These are phyloP conservation scores for Lutraria lutraria DNA, from an alignment of 2,888 invertebrate genomes.

Conservation along the genomic window DNA sequence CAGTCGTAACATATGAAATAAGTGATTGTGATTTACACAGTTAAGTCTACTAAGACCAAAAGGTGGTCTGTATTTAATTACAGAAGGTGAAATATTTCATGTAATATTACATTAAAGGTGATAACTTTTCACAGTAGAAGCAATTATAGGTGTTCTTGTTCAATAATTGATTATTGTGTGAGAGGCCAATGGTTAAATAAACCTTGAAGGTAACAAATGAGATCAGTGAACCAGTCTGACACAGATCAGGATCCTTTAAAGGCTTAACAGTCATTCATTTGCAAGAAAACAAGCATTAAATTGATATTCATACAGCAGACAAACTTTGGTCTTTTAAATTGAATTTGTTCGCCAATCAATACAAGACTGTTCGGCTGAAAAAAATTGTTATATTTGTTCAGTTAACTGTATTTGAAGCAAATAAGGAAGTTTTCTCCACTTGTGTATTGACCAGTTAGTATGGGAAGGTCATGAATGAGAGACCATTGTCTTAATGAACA, in stretches of 20 bases:
- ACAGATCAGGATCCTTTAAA: background rate
- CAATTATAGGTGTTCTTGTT: constrained; percentile 1
- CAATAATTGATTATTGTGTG: background rate
- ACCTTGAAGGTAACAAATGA: background rate
- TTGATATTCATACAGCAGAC: background rate
- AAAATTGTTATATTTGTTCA: no score
- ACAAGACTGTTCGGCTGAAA: no score
- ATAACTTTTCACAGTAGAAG: background rate
- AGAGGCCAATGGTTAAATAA: background rate
- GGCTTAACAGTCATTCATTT: background rate
- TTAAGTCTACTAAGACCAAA: no score
- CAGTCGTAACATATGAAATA: no score
- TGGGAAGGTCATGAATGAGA: no score
- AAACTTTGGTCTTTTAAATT: no score
- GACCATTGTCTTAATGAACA: no score
- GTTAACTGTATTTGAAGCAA: no score
- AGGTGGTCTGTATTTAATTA: background rate
- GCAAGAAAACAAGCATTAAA: background rate
- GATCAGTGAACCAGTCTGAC: background rate
- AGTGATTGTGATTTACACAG: no score
- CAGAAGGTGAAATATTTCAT: background rate
- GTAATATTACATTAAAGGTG: background rate
- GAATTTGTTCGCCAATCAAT: no score
- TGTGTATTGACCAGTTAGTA: no score
- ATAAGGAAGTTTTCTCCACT: no score